phyloP scores from a whole-genome alignment of 2,888 invertebrate species.

The Andricus curvator region DNA sequence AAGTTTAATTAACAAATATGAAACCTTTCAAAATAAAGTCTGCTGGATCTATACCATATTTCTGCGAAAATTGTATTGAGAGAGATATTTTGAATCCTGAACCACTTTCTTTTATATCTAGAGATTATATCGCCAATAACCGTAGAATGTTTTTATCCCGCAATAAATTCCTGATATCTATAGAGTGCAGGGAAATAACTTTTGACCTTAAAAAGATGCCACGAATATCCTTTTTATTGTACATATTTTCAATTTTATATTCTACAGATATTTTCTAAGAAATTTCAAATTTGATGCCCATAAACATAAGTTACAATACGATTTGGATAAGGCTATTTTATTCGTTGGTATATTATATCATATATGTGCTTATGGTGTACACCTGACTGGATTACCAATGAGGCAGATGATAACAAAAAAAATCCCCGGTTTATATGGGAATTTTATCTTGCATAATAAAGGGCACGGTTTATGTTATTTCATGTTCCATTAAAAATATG shows the following conservation, averaged over 20 bases:
- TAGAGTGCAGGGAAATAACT: slow-evolving; percentile 19
- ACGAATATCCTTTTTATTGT: slow-evolving; percentile 9
- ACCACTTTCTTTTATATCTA: no score
- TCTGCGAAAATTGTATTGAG: neutral
- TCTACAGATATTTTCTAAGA: neutral
- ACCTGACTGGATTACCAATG: slow-evolving; percentile 20
- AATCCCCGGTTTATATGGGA: neutral
- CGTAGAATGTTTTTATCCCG: neutral
- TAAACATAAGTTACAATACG: neutral
- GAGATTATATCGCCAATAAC: slow-evolving; percentile 4
- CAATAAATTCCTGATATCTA: slow-evolving; percentile 2
- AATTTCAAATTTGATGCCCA: neutral
- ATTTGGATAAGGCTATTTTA: neutral
- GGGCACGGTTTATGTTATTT: neutral
- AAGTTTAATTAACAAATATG: no score
- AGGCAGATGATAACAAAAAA: slow-evolving; percentile 19
- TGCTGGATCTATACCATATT: neutral
- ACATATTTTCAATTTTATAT: slow-evolving; percentile 18
- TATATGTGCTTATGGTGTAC: neutral
- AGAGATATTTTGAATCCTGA: neutral
- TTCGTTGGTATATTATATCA: neutral
- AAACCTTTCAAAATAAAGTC: no score
- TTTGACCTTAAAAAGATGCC: neutral
- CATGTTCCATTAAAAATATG: neutral
- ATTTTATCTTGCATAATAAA: slow-evolving; percentile 1